phyloP scores from a whole-genome alignment of 1,140 invertebrate species.

The Ectropis grisescens region DNA sequence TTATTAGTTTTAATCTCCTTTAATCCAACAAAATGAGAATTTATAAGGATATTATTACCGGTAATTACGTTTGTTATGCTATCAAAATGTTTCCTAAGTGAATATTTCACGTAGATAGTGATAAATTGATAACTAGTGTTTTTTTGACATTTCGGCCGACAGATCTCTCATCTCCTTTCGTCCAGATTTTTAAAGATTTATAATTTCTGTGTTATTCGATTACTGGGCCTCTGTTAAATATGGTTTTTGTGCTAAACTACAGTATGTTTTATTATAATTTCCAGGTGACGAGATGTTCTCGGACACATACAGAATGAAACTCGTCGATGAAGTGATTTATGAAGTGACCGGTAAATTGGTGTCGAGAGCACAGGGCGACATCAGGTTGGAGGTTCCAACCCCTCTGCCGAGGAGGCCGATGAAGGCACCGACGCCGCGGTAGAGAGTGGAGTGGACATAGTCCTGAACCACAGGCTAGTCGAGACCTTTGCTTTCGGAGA shows the following conservation, averaged over 20 bases:
- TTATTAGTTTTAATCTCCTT: slow-evolving; percentile 76
- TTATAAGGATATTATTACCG: slow-evolving; percentile 95
- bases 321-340: slow-evolving; percentile 94
- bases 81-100: slow-evolving; percentile 12
- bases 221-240: too few relatives aligned
- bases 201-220: too few relatives aligned
- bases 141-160: slow-evolving; percentile 48
- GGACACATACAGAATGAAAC: slow-evolving; percentile 95
- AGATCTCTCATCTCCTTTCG: too few relatives aligned
- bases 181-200: too few relatives aligned
- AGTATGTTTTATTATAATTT: slow-evolving; percentile 17
- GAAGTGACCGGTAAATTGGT: slow-evolving; percentile 94
- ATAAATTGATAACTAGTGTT: slow-evolving; percentile 30
- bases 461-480: slow-evolving; percentile 90
- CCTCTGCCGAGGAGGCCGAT: slow-evolving; percentile 91
- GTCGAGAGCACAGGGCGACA: slow-evolving; percentile 81
- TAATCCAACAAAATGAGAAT: slow-evolving; percentile 92
- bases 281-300: slow-evolving; percentile 98
- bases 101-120: slow-evolving; percentile 21
- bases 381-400: slow-evolving; percentile 90
- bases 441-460: slow-evolving; percentile 91
- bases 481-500: slow-evolving; percentile 90
- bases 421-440: slow-evolving; percentile 84
- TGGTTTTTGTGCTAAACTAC: too few relatives aligned
- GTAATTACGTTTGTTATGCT: slow-evolving; percentile 70